Conservation (phyloP, 2,888 invertebrate species). For the Lycocerus yunnanus region DNA sequence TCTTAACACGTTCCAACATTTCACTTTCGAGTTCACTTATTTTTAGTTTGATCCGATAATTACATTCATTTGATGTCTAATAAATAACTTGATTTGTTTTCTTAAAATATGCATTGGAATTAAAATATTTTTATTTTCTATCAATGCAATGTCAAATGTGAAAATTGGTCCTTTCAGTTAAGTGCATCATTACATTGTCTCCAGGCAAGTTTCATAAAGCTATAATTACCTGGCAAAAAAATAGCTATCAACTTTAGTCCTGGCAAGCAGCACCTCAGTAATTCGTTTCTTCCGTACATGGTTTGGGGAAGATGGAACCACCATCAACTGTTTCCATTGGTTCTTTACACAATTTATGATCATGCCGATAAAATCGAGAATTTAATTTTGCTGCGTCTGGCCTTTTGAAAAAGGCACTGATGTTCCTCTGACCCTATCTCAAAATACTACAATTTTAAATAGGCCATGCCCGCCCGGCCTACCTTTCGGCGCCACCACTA, state of each 20-base stretch:
- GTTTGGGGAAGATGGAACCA: too few species aligned
- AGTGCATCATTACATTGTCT: neutral
- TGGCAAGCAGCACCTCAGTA: neutral
- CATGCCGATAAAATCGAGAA: too few species aligned
- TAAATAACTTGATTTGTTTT: neutral
- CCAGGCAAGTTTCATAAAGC: neutral
- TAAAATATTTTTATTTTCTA: neutral
- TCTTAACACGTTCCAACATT: constrained; percentile 1
- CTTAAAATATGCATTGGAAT: neutral
- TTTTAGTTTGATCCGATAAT: neutral
- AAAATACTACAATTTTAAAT: too few species aligned
- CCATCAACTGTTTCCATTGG: too few species aligned
- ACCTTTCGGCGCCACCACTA: too few species aligned
- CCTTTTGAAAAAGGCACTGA: too few species aligned
- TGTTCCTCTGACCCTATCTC: too few species aligned
- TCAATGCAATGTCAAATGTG: neutral
- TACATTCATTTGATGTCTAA: neutral
- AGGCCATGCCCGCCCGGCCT: too few species aligned
- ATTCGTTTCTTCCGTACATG: too few species aligned
- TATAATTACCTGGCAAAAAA: neutral
- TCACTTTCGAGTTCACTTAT: neutral
- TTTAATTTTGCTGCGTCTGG: too few species aligned
- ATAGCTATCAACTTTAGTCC: neutral
- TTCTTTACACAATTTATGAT: too few species aligned
- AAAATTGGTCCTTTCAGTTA: neutral